Conservation (phyloP, 2,888 invertebrate species). For the Limnephilus auricula region DNA sequence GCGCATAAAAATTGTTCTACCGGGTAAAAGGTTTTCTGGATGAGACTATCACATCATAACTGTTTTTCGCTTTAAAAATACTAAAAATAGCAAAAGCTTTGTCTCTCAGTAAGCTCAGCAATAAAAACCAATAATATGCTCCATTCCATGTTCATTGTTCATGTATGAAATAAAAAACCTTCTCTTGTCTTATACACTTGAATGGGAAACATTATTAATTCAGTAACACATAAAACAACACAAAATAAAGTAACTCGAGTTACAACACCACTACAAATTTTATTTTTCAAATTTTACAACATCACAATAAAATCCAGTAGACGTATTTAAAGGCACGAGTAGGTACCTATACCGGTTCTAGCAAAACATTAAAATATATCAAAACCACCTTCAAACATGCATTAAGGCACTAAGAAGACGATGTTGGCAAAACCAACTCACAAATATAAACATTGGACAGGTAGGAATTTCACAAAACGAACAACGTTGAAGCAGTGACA, state of each 20-base stretch:
- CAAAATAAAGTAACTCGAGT: background rate
- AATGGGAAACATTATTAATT: background rate
- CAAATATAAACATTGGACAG: background rate
- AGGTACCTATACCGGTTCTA: background rate
- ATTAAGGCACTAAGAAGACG: background rate
- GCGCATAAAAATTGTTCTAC: background rate
- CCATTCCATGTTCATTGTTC: background rate
- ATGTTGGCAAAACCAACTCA: background rate
- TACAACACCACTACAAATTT: background rate
- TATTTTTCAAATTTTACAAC: background rate
- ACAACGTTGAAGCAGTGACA: background rate
- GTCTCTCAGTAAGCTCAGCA: background rate
- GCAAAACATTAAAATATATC: background rate
- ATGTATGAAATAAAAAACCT: background rate
- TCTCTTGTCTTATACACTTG: background rate
- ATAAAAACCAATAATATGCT: background rate
- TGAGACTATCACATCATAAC: background rate
- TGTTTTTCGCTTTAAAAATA: background rate
- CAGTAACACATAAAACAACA: background rate
- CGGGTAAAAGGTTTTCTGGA: background rate
- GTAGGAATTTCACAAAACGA: background rate
- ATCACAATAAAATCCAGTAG: background rate
- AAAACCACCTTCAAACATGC: conserved; percentile 2
- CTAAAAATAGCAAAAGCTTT: background rate
- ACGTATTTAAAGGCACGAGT: background rate